A percentile compares a stretch with the other conserved stretches of the same genome.
Evolutionary conservation across 2,113 vertebrate species (phyloP).

Genomic region (Mobula birostris): DNA sequence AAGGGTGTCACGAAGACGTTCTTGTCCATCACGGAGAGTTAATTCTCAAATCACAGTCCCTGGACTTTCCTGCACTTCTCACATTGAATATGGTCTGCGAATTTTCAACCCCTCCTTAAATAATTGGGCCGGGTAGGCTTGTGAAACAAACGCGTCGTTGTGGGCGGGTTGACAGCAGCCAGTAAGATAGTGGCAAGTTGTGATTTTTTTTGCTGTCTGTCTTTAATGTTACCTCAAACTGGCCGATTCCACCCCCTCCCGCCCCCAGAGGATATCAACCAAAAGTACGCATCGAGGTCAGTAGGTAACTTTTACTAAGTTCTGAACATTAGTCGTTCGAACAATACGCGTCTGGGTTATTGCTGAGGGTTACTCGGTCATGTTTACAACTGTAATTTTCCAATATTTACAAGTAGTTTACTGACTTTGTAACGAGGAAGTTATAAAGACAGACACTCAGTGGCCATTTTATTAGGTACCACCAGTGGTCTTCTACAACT

Average conservation of each 20-base stretch:
- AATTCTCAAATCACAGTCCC: not conserved
- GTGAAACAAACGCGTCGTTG: not conserved
- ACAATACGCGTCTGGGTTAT: not conserved
- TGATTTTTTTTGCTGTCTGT: not conserved
- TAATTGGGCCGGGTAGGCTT: not conserved
- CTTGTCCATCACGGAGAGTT: not conserved
- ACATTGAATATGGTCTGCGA: not conserved
- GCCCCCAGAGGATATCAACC: not conserved
- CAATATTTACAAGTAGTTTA: not conserved
- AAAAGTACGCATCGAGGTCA: not conserved
- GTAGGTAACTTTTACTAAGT: not conserved
- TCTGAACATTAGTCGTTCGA: not conserved
- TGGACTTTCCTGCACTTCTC: not conserved
- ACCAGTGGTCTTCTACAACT: too few relatives aligned
- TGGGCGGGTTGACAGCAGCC: constrained; percentile 11
- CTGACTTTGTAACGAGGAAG: not conserved
- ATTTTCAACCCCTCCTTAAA: not conserved
- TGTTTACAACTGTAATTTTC: not conserved
- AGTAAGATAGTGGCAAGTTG: not conserved
- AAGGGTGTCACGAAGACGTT: not conserved
- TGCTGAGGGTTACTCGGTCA: not conserved
- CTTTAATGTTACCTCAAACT: not conserved
- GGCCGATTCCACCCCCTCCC: too few relatives aligned
- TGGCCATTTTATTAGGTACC: too few relatives aligned
- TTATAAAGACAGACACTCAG: too few relatives aligned